phyloP scores from a whole-genome alignment of 2,888 invertebrate genomes.

The Antheraea assamensis region DNA sequence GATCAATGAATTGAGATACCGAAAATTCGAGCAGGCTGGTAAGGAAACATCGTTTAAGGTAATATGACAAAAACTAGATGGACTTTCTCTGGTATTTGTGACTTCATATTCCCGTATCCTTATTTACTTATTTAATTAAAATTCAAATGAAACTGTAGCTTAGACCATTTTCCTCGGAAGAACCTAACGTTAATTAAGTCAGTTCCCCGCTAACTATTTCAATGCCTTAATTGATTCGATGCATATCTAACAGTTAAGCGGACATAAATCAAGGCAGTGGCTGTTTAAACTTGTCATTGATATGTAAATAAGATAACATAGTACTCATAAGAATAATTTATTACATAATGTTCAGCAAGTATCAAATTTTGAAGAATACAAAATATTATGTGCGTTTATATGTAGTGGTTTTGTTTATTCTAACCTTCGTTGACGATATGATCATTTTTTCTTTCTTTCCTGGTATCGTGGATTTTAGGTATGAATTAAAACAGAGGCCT shows the following conservation, averaged over 20 bases:
- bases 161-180: neutral
- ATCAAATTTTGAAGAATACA: neutral
- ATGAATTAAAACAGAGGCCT: too few relatives aligned
- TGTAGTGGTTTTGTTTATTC: neutral
- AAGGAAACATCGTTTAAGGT: too few relatives aligned
- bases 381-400: neutral
- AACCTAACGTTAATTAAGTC: constrained; percentile 5
- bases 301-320: neutral
- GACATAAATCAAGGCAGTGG: constrained; percentile 42
- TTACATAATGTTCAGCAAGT: neutral
- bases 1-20: too few relatives aligned
- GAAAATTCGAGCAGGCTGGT: too few relatives aligned
- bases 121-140: neutral
- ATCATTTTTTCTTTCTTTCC: too few relatives aligned
- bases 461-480: too few relatives aligned
- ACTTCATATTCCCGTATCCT: neutral
- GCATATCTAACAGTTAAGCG: constrained; percentile 39
- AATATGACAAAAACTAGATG: too few relatives aligned
- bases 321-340: neutral
- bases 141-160: neutral
- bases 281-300: neutral
- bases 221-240: constrained; percentile 49
- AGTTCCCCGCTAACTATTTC: neutral
- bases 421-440: neutral
- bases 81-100: neutral